Evolutionary conservation across 2,797 vertebrate species (phyloP), one percentile per base, ranked within the genome.

Genomic region (Syngnathus rostellatus): DNA sequence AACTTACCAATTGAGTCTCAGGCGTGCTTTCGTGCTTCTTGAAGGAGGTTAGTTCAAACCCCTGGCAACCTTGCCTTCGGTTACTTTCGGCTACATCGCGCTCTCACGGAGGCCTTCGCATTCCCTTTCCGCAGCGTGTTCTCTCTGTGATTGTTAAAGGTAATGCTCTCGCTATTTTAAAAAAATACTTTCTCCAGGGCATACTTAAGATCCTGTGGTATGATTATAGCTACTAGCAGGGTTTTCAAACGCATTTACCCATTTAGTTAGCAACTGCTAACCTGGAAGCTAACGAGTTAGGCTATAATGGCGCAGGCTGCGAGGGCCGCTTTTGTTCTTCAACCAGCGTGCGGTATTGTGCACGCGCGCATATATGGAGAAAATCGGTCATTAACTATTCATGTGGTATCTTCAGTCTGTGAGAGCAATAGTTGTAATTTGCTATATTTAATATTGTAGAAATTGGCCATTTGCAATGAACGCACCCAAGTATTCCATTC

Each of bases 291-390:
- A 72, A 62, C 50, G 9, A 46, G 37, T 50, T 17, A 51, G 31
- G 72, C 74, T 83, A 87, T 85, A 78, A 83, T 89, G 86, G 87
- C 86, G 86, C 71, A 82, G 81, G 76, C 66, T 67, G 57, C 72
- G 69, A 81, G 70, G 86, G 82, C 86, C 86, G 85, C 87, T 89
- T 87, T 89, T 89, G 88, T 89, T 90, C 87, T 83, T 69, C 58
- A 71, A 68, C 69, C 67, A 73, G 85, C 83, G 82, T 85, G 87
- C 83, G 85, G 84, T 84, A 31, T 25, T 63, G 9, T 40, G 21
- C 41, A 25, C 40, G n/a, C 9, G 7, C 41, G 41, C 16, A 25
- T 16, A 19, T 14, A 23, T 6, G 10, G n/a, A 3, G 1, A 45
- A 62, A 57, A 16, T 2, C 2, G 14, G 10, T 12, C 11, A 41